Conservation (phyloP, 2,113 vertebrate genomes). For the Amia ocellicauda region DNA sequence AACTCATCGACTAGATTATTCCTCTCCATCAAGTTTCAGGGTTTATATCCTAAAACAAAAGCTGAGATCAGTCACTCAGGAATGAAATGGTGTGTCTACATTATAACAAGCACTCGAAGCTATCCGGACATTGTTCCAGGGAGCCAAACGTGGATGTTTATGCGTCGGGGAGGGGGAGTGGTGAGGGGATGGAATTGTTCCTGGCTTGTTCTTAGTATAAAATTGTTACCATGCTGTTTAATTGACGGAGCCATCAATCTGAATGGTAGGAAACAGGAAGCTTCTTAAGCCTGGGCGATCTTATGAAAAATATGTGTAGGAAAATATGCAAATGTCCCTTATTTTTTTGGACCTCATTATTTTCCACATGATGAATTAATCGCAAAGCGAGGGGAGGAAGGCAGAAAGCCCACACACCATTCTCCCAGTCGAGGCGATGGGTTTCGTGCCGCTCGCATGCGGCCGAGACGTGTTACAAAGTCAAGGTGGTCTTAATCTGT, state of each 20-base stretch:
- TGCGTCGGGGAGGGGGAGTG: neutral
- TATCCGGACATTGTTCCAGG: slow-evolving; percentile 13
- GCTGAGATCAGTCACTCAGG: neutral
- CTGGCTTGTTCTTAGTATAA: slow-evolving; percentile 7
- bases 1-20: too few species aligned
- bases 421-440: neutral
- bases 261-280: slow-evolving; percentile 4
- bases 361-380: neutral
- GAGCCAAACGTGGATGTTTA: neutral
- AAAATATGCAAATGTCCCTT: slow-evolving; percentile 1
- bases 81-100: too few species aligned
- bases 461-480: neutral
- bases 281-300: neutral
- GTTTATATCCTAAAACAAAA: slow-evolving; percentile 11
- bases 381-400: neutral
- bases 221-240: slow-evolving; percentile 24
- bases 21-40: too few species aligned
- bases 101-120: slow-evolving; percentile 7
- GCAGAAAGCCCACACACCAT: neutral
- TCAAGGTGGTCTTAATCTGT: slow-evolving; percentile 13
- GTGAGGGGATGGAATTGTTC: slow-evolving; percentile 6
- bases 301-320: neutral
- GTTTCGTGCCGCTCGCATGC: neutral
- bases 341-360: neutral
- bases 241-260: slow-evolving; percentile 8